Percentiles rank a stretch among this genome's conserved stretches.
These are phyloP conservation scores for Nowickia ferox DNA, from an alignment of 2,888 invertebrate genomes.

Conservation along the genomic window DNA sequence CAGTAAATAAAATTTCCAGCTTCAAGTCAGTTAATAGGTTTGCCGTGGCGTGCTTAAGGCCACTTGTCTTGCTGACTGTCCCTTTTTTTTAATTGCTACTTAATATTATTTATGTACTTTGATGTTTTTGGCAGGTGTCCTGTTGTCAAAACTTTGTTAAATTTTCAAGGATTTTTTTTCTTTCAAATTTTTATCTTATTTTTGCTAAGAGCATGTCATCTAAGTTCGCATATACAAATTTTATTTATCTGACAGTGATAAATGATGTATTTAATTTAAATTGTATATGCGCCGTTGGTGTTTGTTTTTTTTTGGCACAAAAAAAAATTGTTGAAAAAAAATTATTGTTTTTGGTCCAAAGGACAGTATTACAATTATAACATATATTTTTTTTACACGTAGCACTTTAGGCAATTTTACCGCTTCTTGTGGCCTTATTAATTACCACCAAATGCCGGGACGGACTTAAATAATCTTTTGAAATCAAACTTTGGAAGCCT, in stretches of 20 bases:
- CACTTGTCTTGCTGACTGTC: background rate
- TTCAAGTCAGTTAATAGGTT: background rate
- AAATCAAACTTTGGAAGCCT: too few species aligned
- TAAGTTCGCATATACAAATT: constrained; percentile 28
- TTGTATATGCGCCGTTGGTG: background rate
- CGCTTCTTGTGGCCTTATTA: too few species aligned
- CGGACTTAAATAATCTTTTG: too few species aligned
- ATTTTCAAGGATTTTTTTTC: background rate
- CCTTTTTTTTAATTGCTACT: background rate
- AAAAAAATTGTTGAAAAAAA: background rate
- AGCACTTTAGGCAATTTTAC: too few species aligned
- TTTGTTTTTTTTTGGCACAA: background rate
- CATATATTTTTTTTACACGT: too few species aligned
- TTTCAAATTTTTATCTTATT: background rate
- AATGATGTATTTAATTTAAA: constrained; percentile 34
- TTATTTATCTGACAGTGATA: constrained; percentile 41
- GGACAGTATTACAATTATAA: too few species aligned
- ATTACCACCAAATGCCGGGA: too few species aligned
- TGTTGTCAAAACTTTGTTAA: constrained; percentile 17
- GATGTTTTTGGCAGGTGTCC: constrained; percentile 14
- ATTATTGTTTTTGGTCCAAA: background rate
- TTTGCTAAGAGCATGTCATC: constrained; percentile 1
- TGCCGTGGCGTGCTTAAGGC: background rate
- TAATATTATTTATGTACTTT: constrained; percentile 1
- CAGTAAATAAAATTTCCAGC: background rate